phyloP scores from a whole-genome alignment of 2,113 vertebrate genomes.

The Benitochromis conjunctus region DNA sequence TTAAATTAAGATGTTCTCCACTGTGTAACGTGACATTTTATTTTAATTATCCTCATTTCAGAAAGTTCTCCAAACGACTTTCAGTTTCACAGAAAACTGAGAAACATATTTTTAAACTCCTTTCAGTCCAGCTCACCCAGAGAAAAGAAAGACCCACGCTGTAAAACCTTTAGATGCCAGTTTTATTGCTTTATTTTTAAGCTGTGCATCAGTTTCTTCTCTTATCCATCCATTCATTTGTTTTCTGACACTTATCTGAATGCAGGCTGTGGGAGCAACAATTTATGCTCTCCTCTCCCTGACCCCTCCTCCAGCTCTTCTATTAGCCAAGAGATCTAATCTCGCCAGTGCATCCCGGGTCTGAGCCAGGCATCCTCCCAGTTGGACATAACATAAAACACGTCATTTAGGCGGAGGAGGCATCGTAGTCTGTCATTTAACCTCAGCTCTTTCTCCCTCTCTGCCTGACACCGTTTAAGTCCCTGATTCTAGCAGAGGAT shows the following conservation, averaged over 20 bases:
- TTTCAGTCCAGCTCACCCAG: background rate
- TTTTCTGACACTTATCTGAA: background rate
- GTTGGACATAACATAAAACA: background rate
- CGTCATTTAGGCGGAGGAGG: background rate
- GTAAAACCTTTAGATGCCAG: background rate
- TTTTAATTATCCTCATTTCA: background rate
- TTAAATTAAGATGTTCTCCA: background rate
- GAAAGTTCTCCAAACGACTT: background rate
- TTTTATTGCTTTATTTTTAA: background rate
- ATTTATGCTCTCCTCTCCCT: background rate
- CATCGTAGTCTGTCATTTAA: background rate
- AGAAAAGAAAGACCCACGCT: background rate
- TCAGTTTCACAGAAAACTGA: background rate
- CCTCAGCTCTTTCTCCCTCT: background rate
- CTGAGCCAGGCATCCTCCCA: background rate
- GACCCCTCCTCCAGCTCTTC: background rate
- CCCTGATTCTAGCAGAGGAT: background rate
- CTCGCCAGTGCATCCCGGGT: background rate
- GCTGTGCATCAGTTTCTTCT: background rate
- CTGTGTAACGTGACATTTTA: background rate
- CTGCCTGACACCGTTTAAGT: background rate
- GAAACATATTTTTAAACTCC: background rate
- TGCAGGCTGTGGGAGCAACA: background rate
- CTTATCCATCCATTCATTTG: background rate
- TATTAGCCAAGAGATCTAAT: background rate